These are phyloP conservation scores for Notocelia uddmanniana DNA, from an alignment of 2,888 invertebrate genomes.

Conservation along the genomic window DNA sequence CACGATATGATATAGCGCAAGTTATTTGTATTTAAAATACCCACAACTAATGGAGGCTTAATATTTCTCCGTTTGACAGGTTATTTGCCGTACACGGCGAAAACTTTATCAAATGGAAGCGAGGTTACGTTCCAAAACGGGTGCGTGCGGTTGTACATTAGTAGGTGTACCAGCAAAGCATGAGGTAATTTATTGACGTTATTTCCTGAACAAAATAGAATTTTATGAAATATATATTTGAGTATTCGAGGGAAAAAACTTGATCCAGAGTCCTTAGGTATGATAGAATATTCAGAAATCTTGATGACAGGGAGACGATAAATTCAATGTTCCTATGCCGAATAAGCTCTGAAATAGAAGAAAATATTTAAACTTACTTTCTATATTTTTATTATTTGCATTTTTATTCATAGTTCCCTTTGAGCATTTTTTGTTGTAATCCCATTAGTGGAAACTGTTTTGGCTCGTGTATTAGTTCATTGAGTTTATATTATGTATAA, in stretches of 20 bases:
- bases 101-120: constrained; percentile 53
- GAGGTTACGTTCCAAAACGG: constrained; percentile 53
- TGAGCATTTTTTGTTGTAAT: too few species aligned
- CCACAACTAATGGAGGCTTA: constrained; percentile 24
- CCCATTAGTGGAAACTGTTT: too few species aligned
- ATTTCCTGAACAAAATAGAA: constrained; percentile 33
- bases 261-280: not conserved
- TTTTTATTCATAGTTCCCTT: too few species aligned
- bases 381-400: too few species aligned
- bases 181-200: constrained; percentile 41
- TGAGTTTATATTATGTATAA: too few species aligned
- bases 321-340: not conserved
- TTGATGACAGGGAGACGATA: not conserved
- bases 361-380: not conserved
- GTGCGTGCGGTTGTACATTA: constrained; percentile 46
- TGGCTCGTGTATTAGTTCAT: too few species aligned
- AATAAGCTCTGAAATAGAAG: not conserved
- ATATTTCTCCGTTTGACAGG: constrained; percentile 30
- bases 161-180: constrained; percentile 20
- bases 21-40: constrained; percentile 8
- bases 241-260: not conserved
- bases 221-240: constrained; percentile 29
- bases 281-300: not conserved
- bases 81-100: constrained; percentile 16
- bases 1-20: not conserved